Base-by-base conservation (phyloP, 2,797 vertebrate species). In the Oreochromis grahami region DNA sequence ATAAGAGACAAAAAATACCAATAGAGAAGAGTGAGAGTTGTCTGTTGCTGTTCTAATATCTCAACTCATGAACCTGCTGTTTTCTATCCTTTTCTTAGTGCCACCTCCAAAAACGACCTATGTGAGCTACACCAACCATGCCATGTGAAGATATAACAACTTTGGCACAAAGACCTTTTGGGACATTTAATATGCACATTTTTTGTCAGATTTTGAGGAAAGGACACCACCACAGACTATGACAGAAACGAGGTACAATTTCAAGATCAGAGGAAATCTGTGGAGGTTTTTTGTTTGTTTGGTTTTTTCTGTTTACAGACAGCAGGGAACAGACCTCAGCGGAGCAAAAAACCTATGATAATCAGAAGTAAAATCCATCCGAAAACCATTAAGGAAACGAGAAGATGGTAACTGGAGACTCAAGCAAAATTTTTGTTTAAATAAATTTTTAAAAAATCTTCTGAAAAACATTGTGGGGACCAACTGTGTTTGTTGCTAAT, bases 41-140 rank as follows among this genome's bases (percentile, higher is more conserved):
- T 72, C 24, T 72, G 13, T 72, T 72, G 41, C 65, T 32, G 41
- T 15, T 36, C 51, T 12, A 41, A 52, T 14, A 19, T 51, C 9
- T 5, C 19, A 24, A n/a, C 32, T 78, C 8, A 50, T 63, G 8
- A 48, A 87, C 32, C 32, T 43, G 8, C 12, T 76, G 15, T 86
- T 80, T 21, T 78, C 36, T 81, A 55, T 87, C 43, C 24, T 89
- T 19, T 88, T 74, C 32, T 50, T 94, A 98, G 98, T 97, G 85
- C 97, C 97, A 13, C 96, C 97, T 83, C 97, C 97, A 79, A 99
- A 99, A 96, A 98, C 97, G 45, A 98, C 97, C 81, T 99, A 98
- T 85, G 97, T 99, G 96, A 99, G 97, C 96, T 99, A 99, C 94
- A 98, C 97, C 92, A 99, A 99, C 96, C 98, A 99, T 87, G 96